Conservation (phyloP, 53 echinoderm and acorn worm species). For the Actinopyga echinites region DNA sequence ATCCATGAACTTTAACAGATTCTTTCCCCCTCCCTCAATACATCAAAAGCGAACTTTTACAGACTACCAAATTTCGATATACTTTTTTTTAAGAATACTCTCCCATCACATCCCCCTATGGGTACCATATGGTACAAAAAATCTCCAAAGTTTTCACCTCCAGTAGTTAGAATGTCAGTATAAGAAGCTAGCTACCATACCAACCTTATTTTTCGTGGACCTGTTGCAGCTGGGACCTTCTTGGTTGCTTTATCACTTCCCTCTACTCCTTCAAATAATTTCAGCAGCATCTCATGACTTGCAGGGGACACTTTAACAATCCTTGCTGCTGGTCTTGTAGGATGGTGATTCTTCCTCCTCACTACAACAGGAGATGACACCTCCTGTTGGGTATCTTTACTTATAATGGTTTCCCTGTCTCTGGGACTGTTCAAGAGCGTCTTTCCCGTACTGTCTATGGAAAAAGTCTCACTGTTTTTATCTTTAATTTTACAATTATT, state of each 20-base stretch:
- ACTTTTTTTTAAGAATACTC: too few species aligned
- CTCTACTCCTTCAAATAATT: constrained; percentile 91
- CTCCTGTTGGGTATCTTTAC: not conserved
- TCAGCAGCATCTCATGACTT: constrained; percentile 74
- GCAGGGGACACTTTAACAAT: constrained; percentile 79
- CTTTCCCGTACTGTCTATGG: not conserved
- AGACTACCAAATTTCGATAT: too few species aligned
- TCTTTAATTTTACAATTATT: constrained; percentile 21
- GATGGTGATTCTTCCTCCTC: constrained; percentile 11
- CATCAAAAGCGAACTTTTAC: too few species aligned
- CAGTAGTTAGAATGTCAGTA: too few species aligned
- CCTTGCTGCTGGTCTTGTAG: constrained; percentile 65
- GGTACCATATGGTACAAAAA: too few species aligned
- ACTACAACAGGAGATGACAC: not conserved
- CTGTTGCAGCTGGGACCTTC: not conserved
- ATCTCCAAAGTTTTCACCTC: too few species aligned
- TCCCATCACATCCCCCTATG: too few species aligned
- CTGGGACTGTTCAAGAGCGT: constrained; percentile 5
- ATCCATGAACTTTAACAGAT: too few species aligned
- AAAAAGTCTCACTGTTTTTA: not conserved
- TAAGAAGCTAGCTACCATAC: not conserved
- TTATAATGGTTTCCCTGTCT: not conserved
- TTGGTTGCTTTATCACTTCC: constrained; percentile 41
- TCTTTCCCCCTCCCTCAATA: too few species aligned
- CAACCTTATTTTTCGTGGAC: constrained; percentile 32